phyloP scores from a whole-genome alignment of 2,888 invertebrate species.

The Erebia epiphron region DNA sequence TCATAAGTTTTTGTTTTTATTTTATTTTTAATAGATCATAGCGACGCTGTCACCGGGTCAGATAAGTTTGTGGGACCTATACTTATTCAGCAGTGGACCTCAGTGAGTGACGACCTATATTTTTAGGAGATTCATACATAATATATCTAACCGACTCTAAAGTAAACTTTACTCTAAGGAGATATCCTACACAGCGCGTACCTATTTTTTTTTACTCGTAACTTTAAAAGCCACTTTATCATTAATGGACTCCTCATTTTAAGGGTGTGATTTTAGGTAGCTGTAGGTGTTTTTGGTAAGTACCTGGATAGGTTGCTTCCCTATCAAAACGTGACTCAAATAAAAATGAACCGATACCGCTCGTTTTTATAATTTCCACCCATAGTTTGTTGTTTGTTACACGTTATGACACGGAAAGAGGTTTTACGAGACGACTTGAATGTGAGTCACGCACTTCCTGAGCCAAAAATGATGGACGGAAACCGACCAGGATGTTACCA shows the following conservation, averaged over 20 bases:
- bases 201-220: no score
- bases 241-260: not conserved
- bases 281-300: not conserved
- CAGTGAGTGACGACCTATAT: no score
- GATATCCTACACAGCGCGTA: no score
- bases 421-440: slow-evolving; percentile 41
- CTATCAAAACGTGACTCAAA: slow-evolving; percentile 28
- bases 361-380: slow-evolving; percentile 26
- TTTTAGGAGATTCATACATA: no score
- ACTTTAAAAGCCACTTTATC: no score
- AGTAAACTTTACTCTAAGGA: no score
- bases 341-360: slow-evolving; percentile 10
- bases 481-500: slow-evolving; percentile 76
- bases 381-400: slow-evolving; percentile 24
- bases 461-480: slow-evolving; percentile 64
- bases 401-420: slow-evolving; percentile 32
- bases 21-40: no score
- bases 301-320: not conserved
- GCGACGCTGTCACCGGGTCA: no score
- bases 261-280: not conserved
- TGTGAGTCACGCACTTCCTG: slow-evolving; percentile 59
- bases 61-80: no score
- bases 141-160: no score
- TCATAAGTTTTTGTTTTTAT: no score
- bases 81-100: no score